These are phyloP conservation scores for Sebastes vulpes DNA, from an alignment of 2,797 vertebrate genomes.

Conservation along the genomic window DNA sequence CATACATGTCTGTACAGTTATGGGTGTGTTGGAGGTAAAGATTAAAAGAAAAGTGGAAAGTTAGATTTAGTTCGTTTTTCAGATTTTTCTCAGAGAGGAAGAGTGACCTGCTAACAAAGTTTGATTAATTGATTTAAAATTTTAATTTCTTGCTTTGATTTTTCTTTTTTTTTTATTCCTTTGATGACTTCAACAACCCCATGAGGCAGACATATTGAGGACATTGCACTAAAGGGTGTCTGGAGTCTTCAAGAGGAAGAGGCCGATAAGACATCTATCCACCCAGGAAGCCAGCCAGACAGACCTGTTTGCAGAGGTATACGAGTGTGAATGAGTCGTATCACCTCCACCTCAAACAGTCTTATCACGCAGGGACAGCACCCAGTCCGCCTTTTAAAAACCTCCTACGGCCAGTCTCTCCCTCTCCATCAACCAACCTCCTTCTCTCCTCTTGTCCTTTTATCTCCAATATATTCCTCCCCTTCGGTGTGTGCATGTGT, in stretches of 20 bases:
- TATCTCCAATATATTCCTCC: slow-evolving; percentile 12
- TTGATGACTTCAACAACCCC: slow-evolving; percentile 40
- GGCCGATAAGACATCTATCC: slow-evolving; percentile 34
- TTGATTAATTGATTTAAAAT: slow-evolving; percentile 45
- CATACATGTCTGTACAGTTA: not conserved
- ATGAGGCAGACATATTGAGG: slow-evolving; percentile 8
- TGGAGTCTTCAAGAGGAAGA: slow-evolving; percentile 16
- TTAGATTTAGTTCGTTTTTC: not conserved
- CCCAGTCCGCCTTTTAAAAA: slow-evolving; percentile 50
- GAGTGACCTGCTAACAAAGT: slow-evolving; percentile 11
- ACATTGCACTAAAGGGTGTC: slow-evolving; percentile 30
- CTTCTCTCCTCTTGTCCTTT: slow-evolving; percentile 24
- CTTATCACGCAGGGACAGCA: slow-evolving; percentile 69
- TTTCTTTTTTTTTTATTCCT: slow-evolving; percentile 5
- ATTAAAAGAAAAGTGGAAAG: slow-evolving; percentile 1
- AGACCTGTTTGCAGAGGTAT: slow-evolving; percentile 33
- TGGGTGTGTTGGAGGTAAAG: not conserved
- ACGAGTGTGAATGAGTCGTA: slow-evolving; percentile 38
- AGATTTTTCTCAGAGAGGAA: slow-evolving; percentile 10
- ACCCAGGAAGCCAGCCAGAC: slow-evolving; percentile 19
- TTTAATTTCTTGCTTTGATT: slow-evolving; percentile 49
- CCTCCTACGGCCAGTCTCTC: slow-evolving; percentile 17
- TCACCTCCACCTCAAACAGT: slow-evolving; percentile 57
- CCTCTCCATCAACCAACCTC: slow-evolving; percentile 19
- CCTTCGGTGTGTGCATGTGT: slow-evolving; percentile 12